Percentiles rank a stretch among this genome's conserved stretches.
phyloP scores from a whole-genome alignment of 2,888 invertebrate genomes.

The Pristionchus arcanus region DNA sequence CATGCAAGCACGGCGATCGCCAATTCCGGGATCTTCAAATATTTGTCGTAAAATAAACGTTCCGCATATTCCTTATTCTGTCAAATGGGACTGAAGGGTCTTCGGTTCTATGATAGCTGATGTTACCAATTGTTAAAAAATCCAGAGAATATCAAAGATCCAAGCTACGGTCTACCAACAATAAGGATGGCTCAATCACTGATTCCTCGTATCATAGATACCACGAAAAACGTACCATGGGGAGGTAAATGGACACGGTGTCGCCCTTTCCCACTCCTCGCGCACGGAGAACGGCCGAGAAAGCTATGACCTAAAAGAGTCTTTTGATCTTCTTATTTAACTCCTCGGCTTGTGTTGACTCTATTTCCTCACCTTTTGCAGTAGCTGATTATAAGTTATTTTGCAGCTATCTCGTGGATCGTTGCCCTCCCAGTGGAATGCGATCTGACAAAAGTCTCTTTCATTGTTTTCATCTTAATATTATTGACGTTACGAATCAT shows the following conservation, averaged over 20 bases:
- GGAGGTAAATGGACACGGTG: conserved; percentile 97
- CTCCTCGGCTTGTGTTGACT: background rate
- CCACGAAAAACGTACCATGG: conserved; percentile 88
- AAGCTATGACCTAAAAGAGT: conserved; percentile 68
- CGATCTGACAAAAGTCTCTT: conserved; percentile 57
- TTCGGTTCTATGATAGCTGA: too few species aligned
- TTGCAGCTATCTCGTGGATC: conserved; percentile 88
- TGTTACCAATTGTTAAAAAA: too few species aligned
- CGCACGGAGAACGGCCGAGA: conserved; percentile 76
- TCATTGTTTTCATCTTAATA: too few species aligned
- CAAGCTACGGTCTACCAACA: too few species aligned
- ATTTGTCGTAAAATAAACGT: too few species aligned
- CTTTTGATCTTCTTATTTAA: background rate
- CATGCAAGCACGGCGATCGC: conserved; percentile 95
- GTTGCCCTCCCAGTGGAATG: conserved; percentile 90
- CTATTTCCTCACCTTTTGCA: conserved; percentile 57
- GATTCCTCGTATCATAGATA: too few species aligned
- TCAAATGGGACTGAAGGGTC: too few species aligned
- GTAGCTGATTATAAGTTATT: conserved; percentile 72
- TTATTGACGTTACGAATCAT: too few species aligned
- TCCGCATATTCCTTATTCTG: too few species aligned
- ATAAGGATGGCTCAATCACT: too few species aligned
- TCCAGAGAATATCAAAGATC: too few species aligned
- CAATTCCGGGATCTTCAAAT: conserved; percentile 84
- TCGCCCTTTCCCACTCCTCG: conserved; percentile 87